A percentile compares a stretch with the other conserved stretches of the same genome.
These are phyloP conservation scores for Agelaius tricolor DNA, from an alignment of 2,113 vertebrate genomes.

Conservation along the genomic window DNA sequence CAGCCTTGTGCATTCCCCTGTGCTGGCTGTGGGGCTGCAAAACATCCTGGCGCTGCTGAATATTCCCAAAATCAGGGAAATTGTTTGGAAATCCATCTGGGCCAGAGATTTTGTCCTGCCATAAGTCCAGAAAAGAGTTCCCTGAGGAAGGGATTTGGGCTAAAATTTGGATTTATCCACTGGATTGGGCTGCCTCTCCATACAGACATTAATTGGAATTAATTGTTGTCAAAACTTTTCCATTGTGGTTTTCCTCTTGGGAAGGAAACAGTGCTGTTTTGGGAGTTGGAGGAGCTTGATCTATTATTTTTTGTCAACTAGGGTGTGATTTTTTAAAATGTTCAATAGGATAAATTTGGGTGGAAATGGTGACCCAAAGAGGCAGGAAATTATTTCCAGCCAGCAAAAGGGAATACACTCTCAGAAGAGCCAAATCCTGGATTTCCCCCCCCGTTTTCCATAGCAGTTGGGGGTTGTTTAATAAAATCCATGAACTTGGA, in stretches of 20 bases:
- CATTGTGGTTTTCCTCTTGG: background rate
- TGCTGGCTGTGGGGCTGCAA: background rate
- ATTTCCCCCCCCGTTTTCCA: fast-evolving
- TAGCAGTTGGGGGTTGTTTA: background rate
- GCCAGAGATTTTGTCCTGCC: background rate
- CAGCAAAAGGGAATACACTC: background rate
- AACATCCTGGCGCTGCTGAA: background rate
- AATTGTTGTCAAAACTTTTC: background rate
- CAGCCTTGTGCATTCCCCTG: background rate
- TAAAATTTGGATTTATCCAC: background rate
- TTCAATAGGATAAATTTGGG: background rate
- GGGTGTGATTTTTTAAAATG: fast-evolving
- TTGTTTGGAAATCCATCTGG: background rate
- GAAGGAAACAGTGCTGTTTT: fast-evolving
- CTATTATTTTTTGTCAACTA: background rate
- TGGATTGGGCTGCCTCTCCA: background rate
- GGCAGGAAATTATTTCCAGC: background rate
- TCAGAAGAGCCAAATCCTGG: background rate
- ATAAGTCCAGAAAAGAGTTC: background rate
- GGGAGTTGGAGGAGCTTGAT: background rate
- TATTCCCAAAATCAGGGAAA: background rate
- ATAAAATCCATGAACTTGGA: background rate
- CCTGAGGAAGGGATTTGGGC: background rate
- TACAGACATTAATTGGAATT: background rate
- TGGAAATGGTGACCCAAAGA: background rate